phyloP scores from a whole-genome alignment of 2,113 vertebrate genomes.

The Apus apus region DNA sequence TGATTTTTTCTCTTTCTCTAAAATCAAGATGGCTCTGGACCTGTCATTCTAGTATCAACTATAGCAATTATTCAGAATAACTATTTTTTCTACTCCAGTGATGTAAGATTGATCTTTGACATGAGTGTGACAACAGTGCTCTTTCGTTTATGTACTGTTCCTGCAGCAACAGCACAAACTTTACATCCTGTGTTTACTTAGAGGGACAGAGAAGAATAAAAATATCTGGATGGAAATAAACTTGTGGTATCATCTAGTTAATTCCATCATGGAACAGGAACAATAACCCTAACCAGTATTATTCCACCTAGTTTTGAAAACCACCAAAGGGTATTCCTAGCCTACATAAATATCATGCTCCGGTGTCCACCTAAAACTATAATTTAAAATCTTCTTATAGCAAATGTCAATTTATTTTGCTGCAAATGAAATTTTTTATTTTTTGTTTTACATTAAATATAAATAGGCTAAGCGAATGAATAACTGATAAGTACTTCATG shows the following conservation, averaged over 20 bases:
- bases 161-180: neutral
- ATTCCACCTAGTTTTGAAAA: neutral
- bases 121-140: neutral
- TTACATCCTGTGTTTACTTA: neutral
- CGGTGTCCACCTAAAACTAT: neutral
- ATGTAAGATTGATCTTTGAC: neutral
- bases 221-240: neutral
- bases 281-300: neutral
- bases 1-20: neutral
- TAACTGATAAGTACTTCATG: neutral
- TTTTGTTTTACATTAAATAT: neutral
- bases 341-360: neutral
- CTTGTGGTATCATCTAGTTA: neutral
- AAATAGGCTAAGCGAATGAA: neutral
- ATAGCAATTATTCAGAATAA: neutral
- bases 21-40: neutral
- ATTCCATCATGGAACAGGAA: neutral
- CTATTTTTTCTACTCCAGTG: neutral
- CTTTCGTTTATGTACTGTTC: neutral
- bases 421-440: neutral
- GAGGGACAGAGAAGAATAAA: neutral
- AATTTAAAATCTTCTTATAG: neutral
- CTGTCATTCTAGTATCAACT: neutral
- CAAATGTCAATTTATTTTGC: neutral
- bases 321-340: neutral